Percentiles rank a stretch among this genome's conserved stretches.
phyloP scores from a whole-genome alignment of 2,888 invertebrate species.

The Villa cingulata region DNA sequence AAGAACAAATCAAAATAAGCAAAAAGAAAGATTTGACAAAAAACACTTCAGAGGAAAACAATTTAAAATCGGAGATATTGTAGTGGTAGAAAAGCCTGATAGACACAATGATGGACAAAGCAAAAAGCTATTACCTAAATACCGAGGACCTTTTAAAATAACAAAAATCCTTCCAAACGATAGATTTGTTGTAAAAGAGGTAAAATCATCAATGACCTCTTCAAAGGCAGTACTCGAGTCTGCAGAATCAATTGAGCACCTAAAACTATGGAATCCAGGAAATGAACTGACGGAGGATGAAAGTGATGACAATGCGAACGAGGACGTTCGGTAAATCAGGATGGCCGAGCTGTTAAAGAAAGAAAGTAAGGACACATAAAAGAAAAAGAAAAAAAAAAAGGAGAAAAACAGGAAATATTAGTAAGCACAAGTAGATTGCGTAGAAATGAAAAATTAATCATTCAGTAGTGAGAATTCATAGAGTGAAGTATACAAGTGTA shows the following conservation, averaged over 20 bases:
- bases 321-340: not conserved
- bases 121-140: conserved; percentile 19
- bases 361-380: too few species aligned
- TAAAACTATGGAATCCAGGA: conserved; percentile 2
- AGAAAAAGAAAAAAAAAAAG: too few species aligned
- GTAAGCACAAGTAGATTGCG: too few species aligned
- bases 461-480: too few species aligned
- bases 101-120: conserved; percentile 11
- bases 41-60: conserved; percentile 3
- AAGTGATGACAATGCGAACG: conserved; percentile 1
- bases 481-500: too few species aligned
- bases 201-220: conserved; percentile 3
- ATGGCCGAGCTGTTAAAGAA: too few species aligned
- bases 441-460: too few species aligned
- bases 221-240: conserved; percentile 4
- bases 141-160: conserved; percentile 19
- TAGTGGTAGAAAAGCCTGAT: conserved; percentile 17
- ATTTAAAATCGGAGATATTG: conserved; percentile 16
- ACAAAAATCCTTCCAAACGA: conserved; percentile 17
- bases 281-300: not conserved
- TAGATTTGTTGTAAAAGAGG: conserved; percentile 18
- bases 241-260: conserved; percentile 7
- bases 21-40: conserved; percentile 7
- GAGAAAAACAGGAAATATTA: too few species aligned
- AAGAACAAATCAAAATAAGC: conserved; percentile 6